Base-by-base conservation (phyloP, 2,797 vertebrate genomes). In the Enteromius mattozi region DNA sequence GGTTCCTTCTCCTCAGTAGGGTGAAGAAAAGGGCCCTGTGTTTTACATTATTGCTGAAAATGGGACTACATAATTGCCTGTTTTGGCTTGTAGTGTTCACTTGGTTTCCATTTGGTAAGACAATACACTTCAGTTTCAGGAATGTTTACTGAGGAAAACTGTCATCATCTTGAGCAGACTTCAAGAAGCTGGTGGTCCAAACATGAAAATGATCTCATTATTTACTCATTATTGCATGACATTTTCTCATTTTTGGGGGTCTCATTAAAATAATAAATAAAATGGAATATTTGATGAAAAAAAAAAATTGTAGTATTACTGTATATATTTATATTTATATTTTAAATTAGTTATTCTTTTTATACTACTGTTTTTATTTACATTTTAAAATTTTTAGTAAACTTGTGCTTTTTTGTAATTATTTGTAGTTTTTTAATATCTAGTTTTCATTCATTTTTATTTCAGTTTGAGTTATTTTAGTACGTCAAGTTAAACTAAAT, bases 1-100 rank as follows among this genome's bases (percentile, higher is more conserved):
- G 74, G 78, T 80, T 86, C 37, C 84, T 85, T 89, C 81, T 74
- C 76, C 70, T 51, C 56, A 33, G 59, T 37, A 68, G 51, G 80
- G 59, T 24, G 65, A 86, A 71, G 74, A 78, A 66, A 85, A 40
- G 24, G 40, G 10, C 42, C 75, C 42, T 10, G 49, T 6, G 59
- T 54, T 82, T 40, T n/a, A 19, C 61, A 56, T 63, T 78, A 63
- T 40, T 40, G 56, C 65, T 42, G 10, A 45, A 30, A 14, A 33
- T 71, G 13, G 3, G 33, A 42, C 27, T 42, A 78, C 75, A 78
- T 84, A 7, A 75, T 61, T 76, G 61, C 76, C 69, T 14, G 49
- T 6, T 75, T 35, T 49, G 21, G 19, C 59, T 66, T 65, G 61
- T 21, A 66, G 45, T 35, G 4, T 47, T 35, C 3, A 3, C 19